Percentiles rank a stretch among this genome's conserved stretches.
Evolutionary conservation across 37 sponge, comb jelly and placozoan genomes (phyloP).

Genomic region (Mnemiopsis leidyi): DNA sequence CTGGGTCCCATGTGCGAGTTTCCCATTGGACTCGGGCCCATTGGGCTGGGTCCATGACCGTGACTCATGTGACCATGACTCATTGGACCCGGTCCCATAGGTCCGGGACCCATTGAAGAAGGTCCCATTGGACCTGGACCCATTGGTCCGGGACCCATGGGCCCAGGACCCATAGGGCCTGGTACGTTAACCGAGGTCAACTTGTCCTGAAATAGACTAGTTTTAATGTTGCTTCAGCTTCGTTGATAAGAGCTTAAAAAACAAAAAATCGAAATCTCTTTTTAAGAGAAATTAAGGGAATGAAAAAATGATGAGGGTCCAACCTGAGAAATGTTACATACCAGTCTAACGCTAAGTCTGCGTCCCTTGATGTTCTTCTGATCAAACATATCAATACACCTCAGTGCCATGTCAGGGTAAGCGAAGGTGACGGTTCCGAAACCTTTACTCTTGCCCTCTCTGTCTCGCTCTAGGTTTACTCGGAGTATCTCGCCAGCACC

Average conservation of each 20-base stretch:
- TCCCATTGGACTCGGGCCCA: not conserved
- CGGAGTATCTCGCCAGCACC: not conserved
- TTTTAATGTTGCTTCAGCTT: too few relatives aligned
- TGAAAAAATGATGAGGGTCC: too few relatives aligned
- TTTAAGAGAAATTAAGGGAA: too few relatives aligned
- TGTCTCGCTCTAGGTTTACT: conserved; percentile 30
- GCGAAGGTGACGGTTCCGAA: conserved; percentile 41
- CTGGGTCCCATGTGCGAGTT: not conserved
- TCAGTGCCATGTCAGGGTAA: conserved; percentile 25
- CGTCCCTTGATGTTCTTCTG: conserved; percentile 55
- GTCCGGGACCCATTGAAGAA: not conserved
- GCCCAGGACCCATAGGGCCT: not conserved
- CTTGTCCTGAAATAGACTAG: not conserved
- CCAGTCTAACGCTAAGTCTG: conserved; percentile 16
- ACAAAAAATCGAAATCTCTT: too few relatives aligned
- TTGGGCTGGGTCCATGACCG: not conserved
- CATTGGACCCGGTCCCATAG: not conserved
- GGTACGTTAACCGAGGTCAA: conserved; percentile 12
- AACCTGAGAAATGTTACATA: too few relatives aligned
- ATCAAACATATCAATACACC: conserved; percentile 50
- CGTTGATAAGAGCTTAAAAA: too few relatives aligned
- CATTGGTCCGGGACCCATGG: conserved; percentile 2
- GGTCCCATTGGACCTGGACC: not conserved
- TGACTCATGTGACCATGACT: not conserved
- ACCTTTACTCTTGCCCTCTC: conserved; percentile 10